Percentiles rank a stretch among this genome's conserved stretches.
These are phyloP conservation scores for Lordiphosa collinella DNA, from an alignment of 1,140 invertebrate species.

Conservation along the genomic window DNA sequence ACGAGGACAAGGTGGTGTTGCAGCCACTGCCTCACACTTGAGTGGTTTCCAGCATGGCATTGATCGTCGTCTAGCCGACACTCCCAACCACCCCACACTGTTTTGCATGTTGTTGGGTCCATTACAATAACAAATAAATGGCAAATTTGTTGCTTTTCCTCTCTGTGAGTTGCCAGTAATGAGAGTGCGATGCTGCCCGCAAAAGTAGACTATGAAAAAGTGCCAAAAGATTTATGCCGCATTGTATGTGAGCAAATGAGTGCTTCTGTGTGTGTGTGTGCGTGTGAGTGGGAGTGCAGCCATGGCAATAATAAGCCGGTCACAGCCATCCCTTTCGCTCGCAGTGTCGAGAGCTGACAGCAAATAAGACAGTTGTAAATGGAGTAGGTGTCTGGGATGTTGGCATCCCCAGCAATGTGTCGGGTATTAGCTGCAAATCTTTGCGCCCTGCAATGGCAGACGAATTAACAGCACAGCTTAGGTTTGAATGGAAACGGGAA, in stretches of 20 bases:
- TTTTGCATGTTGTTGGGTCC: slow-evolving; percentile 26
- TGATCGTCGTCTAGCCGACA: slow-evolving; percentile 49
- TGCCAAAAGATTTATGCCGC: slow-evolving; percentile 66
- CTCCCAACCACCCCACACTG: slow-evolving; percentile 1
- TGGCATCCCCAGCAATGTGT: slow-evolving; percentile 37
- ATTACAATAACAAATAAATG: slow-evolving; percentile 73
- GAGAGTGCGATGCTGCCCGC: slow-evolving; percentile 12
- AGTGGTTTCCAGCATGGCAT: slow-evolving; percentile 23
- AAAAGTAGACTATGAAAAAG: slow-evolving; percentile 61
- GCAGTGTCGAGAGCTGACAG: slow-evolving; percentile 42
- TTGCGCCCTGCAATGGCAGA: slow-evolving; percentile 11
- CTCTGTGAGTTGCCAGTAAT: no score
- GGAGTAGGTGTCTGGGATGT: slow-evolving; percentile 45
- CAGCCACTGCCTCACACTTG: no score
- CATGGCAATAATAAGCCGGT: background rate
- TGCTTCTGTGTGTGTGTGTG: background rate
- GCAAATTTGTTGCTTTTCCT: slow-evolving; percentile 50
- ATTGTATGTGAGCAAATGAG: slow-evolving; percentile 27
- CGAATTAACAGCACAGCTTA: slow-evolving; percentile 24
- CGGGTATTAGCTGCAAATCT: slow-evolving; percentile 43
- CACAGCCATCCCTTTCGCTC: background rate
- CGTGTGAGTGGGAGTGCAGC: background rate
- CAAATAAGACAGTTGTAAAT: slow-evolving; percentile 61
- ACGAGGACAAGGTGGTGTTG: slow-evolving; percentile 2
- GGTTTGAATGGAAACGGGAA: background rate